A percentile compares a stretch with the other conserved stretches of the same genome.
These are phyloP conservation scores for Oreocharis arfaki DNA, from an alignment of 2,113 vertebrate genomes.

Conservation along the genomic window DNA sequence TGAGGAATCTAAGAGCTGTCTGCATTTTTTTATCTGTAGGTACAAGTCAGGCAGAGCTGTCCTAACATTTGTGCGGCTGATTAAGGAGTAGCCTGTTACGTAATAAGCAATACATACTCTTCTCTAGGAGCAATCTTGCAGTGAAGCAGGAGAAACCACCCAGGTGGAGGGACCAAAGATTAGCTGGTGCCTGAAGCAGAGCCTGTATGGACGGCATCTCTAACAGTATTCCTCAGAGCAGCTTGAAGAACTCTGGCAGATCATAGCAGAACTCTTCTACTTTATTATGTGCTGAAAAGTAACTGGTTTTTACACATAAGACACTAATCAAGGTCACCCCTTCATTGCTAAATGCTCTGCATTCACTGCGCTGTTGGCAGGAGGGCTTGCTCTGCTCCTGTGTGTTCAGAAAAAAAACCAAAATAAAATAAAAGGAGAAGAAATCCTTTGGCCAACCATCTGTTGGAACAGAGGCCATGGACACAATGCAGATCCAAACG, in stretches of 20 bases:
- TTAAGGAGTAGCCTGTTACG: background rate
- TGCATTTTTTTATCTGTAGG: background rate
- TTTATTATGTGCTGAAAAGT: constrained; percentile 33
- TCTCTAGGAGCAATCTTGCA: background rate
- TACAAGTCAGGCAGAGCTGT: background rate
- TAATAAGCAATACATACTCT: background rate
- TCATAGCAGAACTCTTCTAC: background rate
- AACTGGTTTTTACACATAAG: constrained; percentile 22
- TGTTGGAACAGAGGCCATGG: constrained; percentile 29
- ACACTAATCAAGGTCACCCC: constrained; percentile 44
- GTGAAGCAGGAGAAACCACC: background rate
- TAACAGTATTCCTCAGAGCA: background rate
- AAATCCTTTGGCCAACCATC: constrained; percentile 42
- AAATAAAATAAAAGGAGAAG: constrained; percentile 36
- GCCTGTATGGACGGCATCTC: background rate
- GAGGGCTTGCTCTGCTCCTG: constrained; percentile 33
- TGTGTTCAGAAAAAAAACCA: background rate
- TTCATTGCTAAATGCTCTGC: constrained; percentile 9
- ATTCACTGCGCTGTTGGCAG: background rate
- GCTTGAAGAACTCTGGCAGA: background rate
- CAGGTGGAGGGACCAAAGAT: background rate
- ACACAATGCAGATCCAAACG: background rate
- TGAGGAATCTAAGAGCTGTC: background rate
- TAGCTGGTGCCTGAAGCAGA: background rate
- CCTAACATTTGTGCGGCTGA: background rate